These are phyloP conservation scores for Orchesella flavescens DNA, from an alignment of 2,888 invertebrate species.

Conservation along the genomic window DNA sequence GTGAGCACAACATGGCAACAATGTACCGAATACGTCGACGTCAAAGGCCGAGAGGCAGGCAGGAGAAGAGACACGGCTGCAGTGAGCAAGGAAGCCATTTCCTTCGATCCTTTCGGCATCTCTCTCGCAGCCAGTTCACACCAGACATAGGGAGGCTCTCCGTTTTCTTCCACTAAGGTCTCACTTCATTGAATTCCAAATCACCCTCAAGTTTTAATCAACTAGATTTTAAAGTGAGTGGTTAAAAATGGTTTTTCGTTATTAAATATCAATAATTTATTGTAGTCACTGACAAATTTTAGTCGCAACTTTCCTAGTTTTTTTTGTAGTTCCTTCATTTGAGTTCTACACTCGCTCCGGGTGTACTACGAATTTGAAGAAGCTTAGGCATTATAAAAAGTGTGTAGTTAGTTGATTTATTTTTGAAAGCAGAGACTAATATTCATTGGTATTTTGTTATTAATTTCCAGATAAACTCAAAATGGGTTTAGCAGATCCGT, in stretches of 20 bases:
- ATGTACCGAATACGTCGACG: slow-evolving; percentile 41
- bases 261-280: neutral
- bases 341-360: neutral
- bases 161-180: slow-evolving; percentile 40
- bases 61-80: slow-evolving; percentile 47
- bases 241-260: neutral
- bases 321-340: neutral
- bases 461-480: slow-evolving; percentile 51
- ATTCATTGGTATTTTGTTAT: neutral
- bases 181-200: slow-evolving; percentile 48
- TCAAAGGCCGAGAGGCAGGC: slow-evolving; percentile 48
- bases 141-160: slow-evolving; percentile 59
- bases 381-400: neutral
- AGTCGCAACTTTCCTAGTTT: neutral
- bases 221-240: slow-evolving; percentile 44
- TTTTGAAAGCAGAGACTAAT: no score
- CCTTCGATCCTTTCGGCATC: slow-evolving; percentile 67
- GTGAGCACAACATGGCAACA: slow-evolving; percentile 56
- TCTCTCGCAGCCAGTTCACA: slow-evolving; percentile 66
- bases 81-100: slow-evolving; percentile 66
- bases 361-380: neutral
- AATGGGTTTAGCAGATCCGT: slow-evolving; percentile 80
- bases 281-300: neutral
- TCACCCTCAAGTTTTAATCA: slow-evolving; percentile 30
- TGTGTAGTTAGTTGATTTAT: no score